Base-by-base conservation (phyloP, 92 coral and sea anemone genomes). In the Meandrina meandrites region DNA sequence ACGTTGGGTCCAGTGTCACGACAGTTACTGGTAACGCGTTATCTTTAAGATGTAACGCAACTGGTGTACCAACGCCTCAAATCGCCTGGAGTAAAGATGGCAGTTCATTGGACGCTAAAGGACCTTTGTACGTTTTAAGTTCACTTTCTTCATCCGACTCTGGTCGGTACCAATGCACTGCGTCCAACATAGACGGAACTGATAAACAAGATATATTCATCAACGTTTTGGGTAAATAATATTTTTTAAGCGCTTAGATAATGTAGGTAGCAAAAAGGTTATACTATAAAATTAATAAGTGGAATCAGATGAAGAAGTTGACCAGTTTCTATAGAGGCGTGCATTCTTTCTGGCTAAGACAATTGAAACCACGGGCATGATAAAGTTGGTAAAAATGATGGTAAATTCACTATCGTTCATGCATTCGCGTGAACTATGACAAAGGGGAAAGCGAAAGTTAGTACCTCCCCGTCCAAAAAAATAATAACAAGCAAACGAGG, bases 81-180 rank as follows among this genome's bases (percentile, higher is more conserved):
- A 62, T 95, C 83, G 82, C 56, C 37, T 95, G 98, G 98, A 69
- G 87, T 78, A 90, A 90, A 47, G 89, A 93, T 54, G 92, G 84
- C 35, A 73, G 69, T 28, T 53, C 51, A 30, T 83, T 92, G 22
- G 88, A 82, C 76, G 72, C 68, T 24, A 90, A 90, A 24, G 93
- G 91, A 5, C 66, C 89, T 5, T 66, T 86, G 24, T 75, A 51
- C 85, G 83, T 40, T 34, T 47, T 94, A 24, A 56, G 76, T 58
- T 76, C 90, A 21, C 79, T 94, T 24, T 57, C 36, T 34, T 37
- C 79, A 48, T 80, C 93, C 14, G 99, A 97, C 51, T 84, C 94
- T 56, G 99, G 99, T 15, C 80, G 73, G 17, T 97, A 97, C 80
- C 90, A 92, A 31, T 97, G 99, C 78, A 75, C 79, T 73, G 99